Evolutionary conservation across 1,140 invertebrate genomes (phyloP).

Genomic region (Drosophila burlai): DNA sequence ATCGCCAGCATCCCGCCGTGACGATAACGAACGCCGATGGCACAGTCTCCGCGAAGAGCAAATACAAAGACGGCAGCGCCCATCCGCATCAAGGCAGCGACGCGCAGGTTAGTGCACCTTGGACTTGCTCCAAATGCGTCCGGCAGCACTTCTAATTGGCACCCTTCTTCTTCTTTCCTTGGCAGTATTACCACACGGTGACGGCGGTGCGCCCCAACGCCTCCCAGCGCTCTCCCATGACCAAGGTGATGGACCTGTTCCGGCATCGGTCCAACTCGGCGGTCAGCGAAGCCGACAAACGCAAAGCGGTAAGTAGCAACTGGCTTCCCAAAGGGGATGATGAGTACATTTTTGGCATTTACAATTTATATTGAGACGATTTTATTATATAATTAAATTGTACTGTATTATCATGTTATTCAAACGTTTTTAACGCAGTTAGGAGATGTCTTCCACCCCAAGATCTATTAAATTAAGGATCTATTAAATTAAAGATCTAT

Average conservation of each 20-base stretch:
- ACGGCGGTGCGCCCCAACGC: constrained; percentile 87
- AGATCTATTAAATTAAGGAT: too few species aligned
- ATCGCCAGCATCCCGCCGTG: constrained; percentile 85
- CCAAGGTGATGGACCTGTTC: constrained; percentile 96
- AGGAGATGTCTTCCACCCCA: too few species aligned
- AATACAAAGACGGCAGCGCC: constrained; percentile 88
- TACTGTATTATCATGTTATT: neutral
- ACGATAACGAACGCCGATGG: constrained; percentile 79
- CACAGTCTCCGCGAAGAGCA: constrained; percentile 82
- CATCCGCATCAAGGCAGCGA: constrained; percentile 87
- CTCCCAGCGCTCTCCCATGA: constrained; percentile 89
- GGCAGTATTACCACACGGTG: constrained; percentile 89
- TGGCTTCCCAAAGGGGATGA: neutral
- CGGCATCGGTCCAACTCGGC: constrained; percentile 91
- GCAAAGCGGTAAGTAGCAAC: constrained; percentile 89
- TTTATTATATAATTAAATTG: neutral
- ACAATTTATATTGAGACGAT: neutral
- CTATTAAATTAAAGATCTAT: too few species aligned
- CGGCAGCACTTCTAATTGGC: constrained; percentile 12
- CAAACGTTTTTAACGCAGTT: too few species aligned
- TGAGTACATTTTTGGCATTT: neutral
- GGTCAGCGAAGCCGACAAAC: constrained; percentile 89
- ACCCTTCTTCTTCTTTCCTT: too few species aligned
- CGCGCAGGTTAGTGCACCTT: constrained; percentile 82
- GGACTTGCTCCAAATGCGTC: neutral